Conservation (phyloP, 2,113 vertebrate species). For the Bostrychus sinensis region DNA sequence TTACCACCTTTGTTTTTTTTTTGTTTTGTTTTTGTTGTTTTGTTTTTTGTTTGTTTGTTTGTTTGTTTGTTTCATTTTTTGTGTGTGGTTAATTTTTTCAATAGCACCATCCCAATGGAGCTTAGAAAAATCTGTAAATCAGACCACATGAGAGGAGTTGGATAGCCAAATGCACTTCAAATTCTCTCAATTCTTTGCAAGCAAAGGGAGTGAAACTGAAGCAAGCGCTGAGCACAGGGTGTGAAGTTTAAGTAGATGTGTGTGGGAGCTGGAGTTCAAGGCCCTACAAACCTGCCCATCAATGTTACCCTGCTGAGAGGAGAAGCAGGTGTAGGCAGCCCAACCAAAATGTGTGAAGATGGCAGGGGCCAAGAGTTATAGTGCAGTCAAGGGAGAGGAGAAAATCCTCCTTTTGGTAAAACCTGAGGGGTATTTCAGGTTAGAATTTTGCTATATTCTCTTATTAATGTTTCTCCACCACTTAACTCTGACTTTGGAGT, state of each 20-base stretch:
- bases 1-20: no score
- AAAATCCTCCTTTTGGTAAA: background rate
- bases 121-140: background rate
- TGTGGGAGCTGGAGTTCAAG: slow-evolving; percentile 1
- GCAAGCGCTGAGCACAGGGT: background rate
- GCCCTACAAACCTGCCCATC: slow-evolving; percentile 1
- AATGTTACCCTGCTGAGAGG: background rate
- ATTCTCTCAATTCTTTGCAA: background rate
- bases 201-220: background rate
- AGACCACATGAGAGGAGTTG: background rate
- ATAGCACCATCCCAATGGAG: no score
- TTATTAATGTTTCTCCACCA: no score
- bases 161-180: background rate
- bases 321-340: background rate
- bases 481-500: no score
- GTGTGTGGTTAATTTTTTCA: background rate
- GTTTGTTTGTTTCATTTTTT: no score
- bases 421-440: background rate
- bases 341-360: no score
- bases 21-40: no score
- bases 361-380: background rate
- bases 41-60: no score
- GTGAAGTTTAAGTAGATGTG: background rate
- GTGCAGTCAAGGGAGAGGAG: background rate
- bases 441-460: background rate